phyloP scores from a whole-genome alignment of 2,797 vertebrate genomes.

The Pteropus rufus region DNA sequence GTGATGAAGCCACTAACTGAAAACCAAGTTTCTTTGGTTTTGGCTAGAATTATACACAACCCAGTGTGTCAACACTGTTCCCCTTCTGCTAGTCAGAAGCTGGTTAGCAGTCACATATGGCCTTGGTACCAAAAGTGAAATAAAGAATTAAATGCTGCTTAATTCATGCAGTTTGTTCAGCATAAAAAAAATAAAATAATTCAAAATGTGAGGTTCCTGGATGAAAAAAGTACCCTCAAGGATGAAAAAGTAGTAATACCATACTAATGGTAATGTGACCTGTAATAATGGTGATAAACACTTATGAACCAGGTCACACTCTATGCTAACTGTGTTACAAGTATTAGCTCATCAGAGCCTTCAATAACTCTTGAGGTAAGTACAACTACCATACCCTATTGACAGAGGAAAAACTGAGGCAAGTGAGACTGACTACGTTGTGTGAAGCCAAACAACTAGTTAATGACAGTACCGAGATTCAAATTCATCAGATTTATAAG shows the following conservation, averaged over 20 bases:
- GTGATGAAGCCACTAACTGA: background rate
- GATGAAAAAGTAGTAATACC: background rate
- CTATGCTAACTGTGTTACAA: background rate
- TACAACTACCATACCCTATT: background rate
- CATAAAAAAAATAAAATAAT: background rate
- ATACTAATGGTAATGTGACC: background rate
- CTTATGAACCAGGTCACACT: background rate
- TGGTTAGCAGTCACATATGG: slow-evolving; percentile 22
- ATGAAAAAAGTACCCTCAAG: background rate
- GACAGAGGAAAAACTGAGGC: background rate
- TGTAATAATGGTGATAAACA: background rate
- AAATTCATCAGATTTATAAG: background rate
- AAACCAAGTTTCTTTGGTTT: background rate
- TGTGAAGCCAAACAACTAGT: background rate
- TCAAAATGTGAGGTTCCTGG: background rate
- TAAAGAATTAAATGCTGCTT: slow-evolving; percentile 45
- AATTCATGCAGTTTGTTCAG: slow-evolving; percentile 33
- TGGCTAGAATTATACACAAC: background rate
- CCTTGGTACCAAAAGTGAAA: slow-evolving; percentile 44
- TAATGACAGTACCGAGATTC: background rate
- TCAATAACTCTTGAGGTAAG: background rate
- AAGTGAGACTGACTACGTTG: background rate
- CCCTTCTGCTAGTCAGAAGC: slow-evolving; percentile 36
- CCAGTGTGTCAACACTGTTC: background rate
- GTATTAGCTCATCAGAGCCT: background rate